A percentile compares a stretch with the other conserved stretches of the same genome.
Evolutionary conservation across 2,888 invertebrate species (phyloP).

Genomic region (Ophioninae sp.): DNA sequence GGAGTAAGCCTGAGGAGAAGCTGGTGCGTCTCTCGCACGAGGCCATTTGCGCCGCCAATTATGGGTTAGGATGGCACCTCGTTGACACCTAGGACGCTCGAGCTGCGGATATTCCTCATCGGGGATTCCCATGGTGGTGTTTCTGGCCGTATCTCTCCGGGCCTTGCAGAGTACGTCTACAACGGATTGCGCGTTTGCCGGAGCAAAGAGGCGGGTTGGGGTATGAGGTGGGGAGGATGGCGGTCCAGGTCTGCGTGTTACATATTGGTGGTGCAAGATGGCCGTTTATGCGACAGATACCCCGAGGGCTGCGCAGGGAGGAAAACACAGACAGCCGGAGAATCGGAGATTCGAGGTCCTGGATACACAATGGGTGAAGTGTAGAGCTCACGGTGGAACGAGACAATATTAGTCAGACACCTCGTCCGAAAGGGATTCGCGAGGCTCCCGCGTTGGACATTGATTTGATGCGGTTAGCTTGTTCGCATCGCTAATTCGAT

Average conservation of each 20-base stretch:
- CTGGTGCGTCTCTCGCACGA: conserved; percentile 52
- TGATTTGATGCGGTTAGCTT: conserved; percentile 77
- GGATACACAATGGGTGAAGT: conserved; percentile 6
- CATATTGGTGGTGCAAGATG: conserved; percentile 22
- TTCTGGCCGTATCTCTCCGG: conserved; percentile 9
- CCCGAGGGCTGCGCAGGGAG: background rate
- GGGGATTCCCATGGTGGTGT: conserved; percentile 49
- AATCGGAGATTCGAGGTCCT: conserved; percentile 34
- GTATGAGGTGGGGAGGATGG: background rate
- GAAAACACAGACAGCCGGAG: conserved; percentile 34
- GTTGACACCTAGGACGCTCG: conserved; percentile 66
- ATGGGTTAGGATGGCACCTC: conserved; percentile 66
- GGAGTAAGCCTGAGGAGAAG: conserved; percentile 13
- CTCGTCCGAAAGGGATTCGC: conserved; percentile 52
- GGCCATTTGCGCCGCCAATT: conserved; percentile 71
- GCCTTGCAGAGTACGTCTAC: conserved; percentile 26
- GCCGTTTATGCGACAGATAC: conserved; percentile 34
- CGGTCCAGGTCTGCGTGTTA: conserved; percentile 12
- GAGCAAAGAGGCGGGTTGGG: background rate
- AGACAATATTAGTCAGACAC: conserved; percentile 69
- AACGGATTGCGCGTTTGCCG: conserved; percentile 16
- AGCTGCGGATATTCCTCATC: conserved; percentile 67
- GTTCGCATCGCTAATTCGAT: conserved; percentile 75
- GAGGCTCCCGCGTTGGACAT: conserved; percentile 70
- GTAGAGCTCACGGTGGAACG: conserved; percentile 35